phyloP scores from a whole-genome alignment of 2,113 vertebrate species.

The Platycercus adscitus region DNA sequence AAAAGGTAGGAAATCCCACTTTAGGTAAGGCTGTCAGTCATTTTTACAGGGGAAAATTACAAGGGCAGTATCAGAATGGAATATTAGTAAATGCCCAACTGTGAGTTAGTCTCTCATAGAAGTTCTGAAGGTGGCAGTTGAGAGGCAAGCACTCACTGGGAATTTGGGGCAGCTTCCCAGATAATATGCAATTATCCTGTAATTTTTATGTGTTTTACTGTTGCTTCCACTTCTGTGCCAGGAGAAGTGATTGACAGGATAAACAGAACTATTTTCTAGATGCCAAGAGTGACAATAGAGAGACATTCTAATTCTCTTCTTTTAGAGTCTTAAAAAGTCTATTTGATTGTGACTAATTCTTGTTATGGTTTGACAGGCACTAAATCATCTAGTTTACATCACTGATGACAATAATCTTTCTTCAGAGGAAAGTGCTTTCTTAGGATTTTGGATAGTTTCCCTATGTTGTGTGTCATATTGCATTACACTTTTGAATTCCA shows the following conservation, averaged over 20 bases:
- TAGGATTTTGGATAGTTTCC: background rate
- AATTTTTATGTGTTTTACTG: background rate
- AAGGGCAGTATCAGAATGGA: background rate
- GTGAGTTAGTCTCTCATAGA: background rate
- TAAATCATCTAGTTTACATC: background rate
- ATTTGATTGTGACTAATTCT: background rate
- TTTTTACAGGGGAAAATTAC: background rate
- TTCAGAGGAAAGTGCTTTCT: background rate
- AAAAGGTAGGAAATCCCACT: background rate
- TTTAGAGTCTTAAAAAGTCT: background rate
- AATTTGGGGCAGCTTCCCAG: background rate
- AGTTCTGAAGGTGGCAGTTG: background rate
- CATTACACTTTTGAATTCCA: background rate
- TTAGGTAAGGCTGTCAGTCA: background rate
- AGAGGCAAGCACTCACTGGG: background rate
- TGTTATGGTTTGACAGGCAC: background rate
- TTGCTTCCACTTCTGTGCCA: background rate
- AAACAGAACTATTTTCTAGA: background rate
- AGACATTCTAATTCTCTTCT: background rate
- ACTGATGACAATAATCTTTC: background rate
- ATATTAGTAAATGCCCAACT: background rate
- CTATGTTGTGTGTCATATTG: background rate
- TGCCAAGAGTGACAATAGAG: background rate
- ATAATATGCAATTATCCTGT: background rate
- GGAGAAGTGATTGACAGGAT: background rate